phyloP scores from a whole-genome alignment of 92 coral and sea anemone species.

The Epizoanthus illoricatus region DNA sequence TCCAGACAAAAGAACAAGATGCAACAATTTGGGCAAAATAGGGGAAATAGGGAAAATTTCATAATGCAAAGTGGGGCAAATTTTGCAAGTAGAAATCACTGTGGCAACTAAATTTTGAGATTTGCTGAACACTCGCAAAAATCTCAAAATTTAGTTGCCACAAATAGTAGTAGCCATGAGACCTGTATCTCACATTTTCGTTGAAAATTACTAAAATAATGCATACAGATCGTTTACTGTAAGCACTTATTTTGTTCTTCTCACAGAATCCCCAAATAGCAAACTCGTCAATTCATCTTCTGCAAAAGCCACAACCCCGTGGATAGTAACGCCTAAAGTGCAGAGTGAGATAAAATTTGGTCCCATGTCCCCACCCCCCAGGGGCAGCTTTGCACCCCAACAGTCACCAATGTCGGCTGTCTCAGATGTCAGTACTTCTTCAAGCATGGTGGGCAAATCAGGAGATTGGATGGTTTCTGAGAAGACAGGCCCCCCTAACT shows the following conservation, averaged over 20 bases:
- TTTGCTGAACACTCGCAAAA: too few species aligned
- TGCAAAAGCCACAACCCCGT: slow-evolving; percentile 84
- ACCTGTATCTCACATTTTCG: too few species aligned
- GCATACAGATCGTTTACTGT: background rate
- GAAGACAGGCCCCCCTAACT: slow-evolving; percentile 50
- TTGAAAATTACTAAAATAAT: too few species aligned
- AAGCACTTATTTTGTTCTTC: background rate
- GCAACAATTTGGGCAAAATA: too few species aligned
- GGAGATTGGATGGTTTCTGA: slow-evolving; percentile 93
- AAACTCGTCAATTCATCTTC: slow-evolving; percentile 22
- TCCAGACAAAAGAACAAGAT: too few species aligned
- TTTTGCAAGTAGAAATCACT: too few species aligned
- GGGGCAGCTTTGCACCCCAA: slow-evolving; percentile 63
- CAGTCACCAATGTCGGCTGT: slow-evolving; percentile 82
- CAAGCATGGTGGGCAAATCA: slow-evolving; percentile 84
- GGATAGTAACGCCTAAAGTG: slow-evolving; percentile 82
- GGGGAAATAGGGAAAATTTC: too few species aligned
- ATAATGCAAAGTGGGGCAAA: too few species aligned
- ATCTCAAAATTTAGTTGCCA: too few species aligned
- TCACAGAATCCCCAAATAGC: background rate
- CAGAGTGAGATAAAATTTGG: slow-evolving; percentile 63
- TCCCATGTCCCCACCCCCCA: slow-evolving; percentile 88
- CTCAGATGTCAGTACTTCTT: slow-evolving; percentile 80
- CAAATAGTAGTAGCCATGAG: too few species aligned
- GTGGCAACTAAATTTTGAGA: too few species aligned